Evolutionary conservation across 2,888 invertebrate species (phyloP).

Genomic region (Carterocephalus palaemon): DNA sequence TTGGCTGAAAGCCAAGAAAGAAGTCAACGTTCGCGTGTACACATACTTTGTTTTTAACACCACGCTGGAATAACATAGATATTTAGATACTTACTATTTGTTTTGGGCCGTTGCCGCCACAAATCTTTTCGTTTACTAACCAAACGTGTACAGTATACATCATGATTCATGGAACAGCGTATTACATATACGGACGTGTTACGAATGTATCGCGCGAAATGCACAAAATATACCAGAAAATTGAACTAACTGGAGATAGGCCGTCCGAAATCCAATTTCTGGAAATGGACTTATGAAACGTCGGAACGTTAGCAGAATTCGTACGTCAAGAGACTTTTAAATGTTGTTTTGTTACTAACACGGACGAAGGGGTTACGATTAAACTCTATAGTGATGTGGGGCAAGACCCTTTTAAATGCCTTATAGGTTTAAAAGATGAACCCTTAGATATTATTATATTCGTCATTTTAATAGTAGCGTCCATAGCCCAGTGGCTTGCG

Average conservation of each 20-base stretch:
- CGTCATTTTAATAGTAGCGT: no score
- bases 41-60: conserved; percentile 40
- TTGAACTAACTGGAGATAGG: conserved; percentile 21
- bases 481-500: no score
- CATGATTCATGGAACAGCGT: conserved; percentile 18
- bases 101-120: conserved; percentile 46
- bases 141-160: conserved; percentile 32
- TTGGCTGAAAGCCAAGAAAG: conserved; percentile 25
- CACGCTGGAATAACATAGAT: conserved; percentile 46
- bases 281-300: conserved; percentile 21
- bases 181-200: conserved; percentile 19
- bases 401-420: no score
- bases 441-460: no score
- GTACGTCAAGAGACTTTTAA: conserved; percentile 9
- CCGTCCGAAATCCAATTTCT: conserved; percentile 24
- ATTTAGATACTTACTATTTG: conserved; percentile 40
- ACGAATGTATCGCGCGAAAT: conserved; percentile 18
- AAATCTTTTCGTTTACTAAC: conserved; percentile 46
- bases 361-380: background rate
- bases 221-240: conserved; percentile 23
- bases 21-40: conserved; percentile 17
- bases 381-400: background rate
- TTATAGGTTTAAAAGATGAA: no score
- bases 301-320: conserved; percentile 13
- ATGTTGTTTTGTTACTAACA: background rate